Evolutionary conservation across 2,888 invertebrate species (phyloP), one percentile per base, ranked within the genome.

Genomic region (Athalia circularis): DNA sequence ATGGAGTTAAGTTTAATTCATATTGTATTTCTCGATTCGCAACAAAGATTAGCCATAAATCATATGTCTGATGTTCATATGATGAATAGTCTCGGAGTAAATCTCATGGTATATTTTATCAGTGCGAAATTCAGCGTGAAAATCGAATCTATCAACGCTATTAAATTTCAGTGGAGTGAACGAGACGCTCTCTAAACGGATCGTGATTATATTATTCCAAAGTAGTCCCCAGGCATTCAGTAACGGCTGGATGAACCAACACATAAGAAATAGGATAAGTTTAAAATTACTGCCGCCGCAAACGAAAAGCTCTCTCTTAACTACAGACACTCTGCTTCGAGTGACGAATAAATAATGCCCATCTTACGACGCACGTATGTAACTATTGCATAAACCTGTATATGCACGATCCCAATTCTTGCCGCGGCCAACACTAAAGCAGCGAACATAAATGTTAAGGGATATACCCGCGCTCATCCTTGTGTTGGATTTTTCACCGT

Each of bases 21-120:
- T 59, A 72, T 59, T 57, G 43, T 15, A 59, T 52, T 59, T 13
- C 72, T 72, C 57, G 47, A 57, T 72, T 59, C 59, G 57, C 72
- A 47, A 72, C 57, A 72, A 72, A 72, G 59, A 52, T 72, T 45
- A 59, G 45, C 59, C n/a, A 47, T 72, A 59, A 47, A 57, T 72
- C 72, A 72, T 59, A 13, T 8, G 47, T 13, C 72, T 15, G 72
- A 54, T 11, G 4, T 54, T 47, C 57, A 29, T 72, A 72, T 59
- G 72, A 59, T 59, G 59, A 47, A 72, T 72, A 68, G 15, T 13
- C 15, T 13, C 13, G n/a, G 68, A 50, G 54, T 68, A 50, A 54
- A 52, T 68, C 29, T 15, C 68, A 68, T 52, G 68, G 13, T 29
- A 52, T n/a, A 68, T 52, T 68, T 29, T 9, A n/a, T 68, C 13